phyloP scores from a whole-genome alignment of 53 echinoderm and acorn worm species.

The Paelopatides confundens region DNA sequence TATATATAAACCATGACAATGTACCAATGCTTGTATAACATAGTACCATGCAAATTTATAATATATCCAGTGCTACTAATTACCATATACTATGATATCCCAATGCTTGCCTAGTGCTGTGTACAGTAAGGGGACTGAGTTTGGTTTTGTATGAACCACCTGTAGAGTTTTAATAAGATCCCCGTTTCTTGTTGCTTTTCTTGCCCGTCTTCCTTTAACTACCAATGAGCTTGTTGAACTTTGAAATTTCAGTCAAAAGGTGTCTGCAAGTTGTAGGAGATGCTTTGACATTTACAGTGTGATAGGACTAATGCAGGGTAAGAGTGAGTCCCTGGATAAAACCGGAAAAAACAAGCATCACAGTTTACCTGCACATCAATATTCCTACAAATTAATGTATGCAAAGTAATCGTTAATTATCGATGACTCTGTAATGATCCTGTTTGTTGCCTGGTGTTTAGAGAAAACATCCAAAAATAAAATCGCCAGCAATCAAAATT shows the following conservation, averaged over 20 bases:
- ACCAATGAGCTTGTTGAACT: slow-evolving; percentile 39
- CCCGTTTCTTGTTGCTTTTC: neutral
- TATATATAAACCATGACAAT: no score
- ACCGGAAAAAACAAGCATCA: slow-evolving; percentile 4
- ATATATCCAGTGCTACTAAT: no score
- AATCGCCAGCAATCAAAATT: no score
- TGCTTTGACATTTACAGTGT: slow-evolving; percentile 18
- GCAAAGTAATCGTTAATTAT: slow-evolving; percentile 30
- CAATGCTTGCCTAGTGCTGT: no score
- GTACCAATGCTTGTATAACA: no score
- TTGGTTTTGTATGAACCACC: no score
- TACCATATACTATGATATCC: no score
- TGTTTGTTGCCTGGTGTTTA: neutral
- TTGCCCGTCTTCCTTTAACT: neutral
- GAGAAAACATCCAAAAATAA: no score
- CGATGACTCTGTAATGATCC: neutral
- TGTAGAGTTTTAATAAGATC: neutral
- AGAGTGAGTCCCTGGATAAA: slow-evolving; percentile 29
- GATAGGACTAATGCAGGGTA: slow-evolving; percentile 6
- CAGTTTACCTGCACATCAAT: slow-evolving; percentile 12
- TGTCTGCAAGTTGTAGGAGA: slow-evolving; percentile 39
- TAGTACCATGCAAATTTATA: no score
- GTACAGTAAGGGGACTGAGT: no score
- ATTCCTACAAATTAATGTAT: slow-evolving; percentile 28
- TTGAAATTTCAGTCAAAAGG: slow-evolving; percentile 50